Percentiles rank a stretch among this genome's conserved stretches.
These are phyloP conservation scores for Serranus cabrilla DNA, from an alignment of 2,797 vertebrate genomes.

Conservation along the genomic window DNA sequence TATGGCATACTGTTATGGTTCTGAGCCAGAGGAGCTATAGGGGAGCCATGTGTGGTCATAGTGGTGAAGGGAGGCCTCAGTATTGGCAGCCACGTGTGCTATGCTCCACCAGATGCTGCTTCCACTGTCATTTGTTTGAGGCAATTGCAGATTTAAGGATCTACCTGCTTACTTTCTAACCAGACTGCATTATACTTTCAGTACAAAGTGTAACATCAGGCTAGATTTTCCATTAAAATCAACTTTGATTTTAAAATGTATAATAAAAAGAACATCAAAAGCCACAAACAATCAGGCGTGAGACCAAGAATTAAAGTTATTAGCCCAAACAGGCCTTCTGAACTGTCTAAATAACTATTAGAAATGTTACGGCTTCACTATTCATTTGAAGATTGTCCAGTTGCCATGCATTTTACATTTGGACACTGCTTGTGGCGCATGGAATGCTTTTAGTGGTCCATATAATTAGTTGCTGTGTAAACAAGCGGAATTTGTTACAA, in stretches of 20 bases:
- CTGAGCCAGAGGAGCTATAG: conserved; percentile 69
- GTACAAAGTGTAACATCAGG: background rate
- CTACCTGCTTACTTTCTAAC: conserved; percentile 39
- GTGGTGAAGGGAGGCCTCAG: conserved; percentile 75
- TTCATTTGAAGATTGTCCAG: conserved; percentile 42
- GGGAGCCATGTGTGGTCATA: conserved; percentile 73
- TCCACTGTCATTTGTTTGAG: conserved; percentile 47
- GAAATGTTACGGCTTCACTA: conserved; percentile 24
- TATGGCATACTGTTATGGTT: conserved; percentile 57
- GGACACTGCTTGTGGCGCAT: conserved; percentile 31
- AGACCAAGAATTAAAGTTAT: conserved; percentile 6
- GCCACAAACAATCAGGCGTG: background rate
- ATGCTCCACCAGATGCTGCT: conserved; percentile 60
- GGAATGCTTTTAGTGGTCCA: conserved; percentile 57
- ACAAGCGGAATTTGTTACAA: conserved; percentile 46
- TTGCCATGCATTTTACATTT: conserved; percentile 39
- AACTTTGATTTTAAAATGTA: background rate
- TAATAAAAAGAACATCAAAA: conserved; percentile 6
- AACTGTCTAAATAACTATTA: conserved; percentile 20
- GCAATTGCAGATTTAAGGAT: conserved; percentile 42
- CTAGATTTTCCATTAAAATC: conserved; percentile 4
- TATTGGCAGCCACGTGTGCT: conserved; percentile 63
- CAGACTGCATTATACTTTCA: conserved; percentile 7
- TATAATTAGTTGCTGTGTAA: conserved; percentile 54
- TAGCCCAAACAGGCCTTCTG: background rate